Percentiles rank a stretch among this genome's conserved stretches.
phyloP scores from a whole-genome alignment of 2,113 vertebrate species.

The Ceyx melanurus region DNA sequence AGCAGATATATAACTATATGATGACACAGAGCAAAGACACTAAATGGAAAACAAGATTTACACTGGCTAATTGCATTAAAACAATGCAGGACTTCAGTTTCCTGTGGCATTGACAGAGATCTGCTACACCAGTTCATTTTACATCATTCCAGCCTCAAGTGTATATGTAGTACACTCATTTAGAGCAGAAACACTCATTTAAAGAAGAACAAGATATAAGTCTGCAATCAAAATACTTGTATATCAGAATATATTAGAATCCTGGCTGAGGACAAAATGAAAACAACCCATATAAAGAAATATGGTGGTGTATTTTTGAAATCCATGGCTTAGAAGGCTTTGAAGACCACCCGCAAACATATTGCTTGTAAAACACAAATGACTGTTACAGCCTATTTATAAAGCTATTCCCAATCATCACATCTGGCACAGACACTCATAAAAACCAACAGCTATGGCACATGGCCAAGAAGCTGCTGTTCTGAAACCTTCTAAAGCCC shows the following conservation, averaged over 20 bases:
- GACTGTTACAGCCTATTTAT: neutral
- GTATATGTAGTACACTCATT: neutral
- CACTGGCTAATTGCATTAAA: neutral
- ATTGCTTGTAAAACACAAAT: neutral
- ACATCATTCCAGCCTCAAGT: neutral
- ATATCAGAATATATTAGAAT: neutral
- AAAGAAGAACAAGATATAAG: neutral
- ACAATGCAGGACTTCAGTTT: neutral
- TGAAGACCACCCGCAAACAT: neutral
- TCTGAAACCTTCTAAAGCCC: neutral
- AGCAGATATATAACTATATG: neutral
- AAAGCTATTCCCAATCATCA: neutral
- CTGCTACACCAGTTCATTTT: neutral
- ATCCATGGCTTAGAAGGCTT: neutral
- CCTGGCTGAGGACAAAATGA: neutral
- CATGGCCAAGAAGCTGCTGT: neutral
- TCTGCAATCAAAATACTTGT: neutral
- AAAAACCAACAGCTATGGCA: neutral
- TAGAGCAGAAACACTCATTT: neutral
- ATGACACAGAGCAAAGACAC: neutral
- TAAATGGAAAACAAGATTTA: neutral
- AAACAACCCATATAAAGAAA: neutral
- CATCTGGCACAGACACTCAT: neutral
- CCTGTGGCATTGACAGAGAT: neutral
- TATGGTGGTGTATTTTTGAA: neutral